phyloP scores from a whole-genome alignment of 2,113 vertebrate species.

The Cottus gobio region DNA sequence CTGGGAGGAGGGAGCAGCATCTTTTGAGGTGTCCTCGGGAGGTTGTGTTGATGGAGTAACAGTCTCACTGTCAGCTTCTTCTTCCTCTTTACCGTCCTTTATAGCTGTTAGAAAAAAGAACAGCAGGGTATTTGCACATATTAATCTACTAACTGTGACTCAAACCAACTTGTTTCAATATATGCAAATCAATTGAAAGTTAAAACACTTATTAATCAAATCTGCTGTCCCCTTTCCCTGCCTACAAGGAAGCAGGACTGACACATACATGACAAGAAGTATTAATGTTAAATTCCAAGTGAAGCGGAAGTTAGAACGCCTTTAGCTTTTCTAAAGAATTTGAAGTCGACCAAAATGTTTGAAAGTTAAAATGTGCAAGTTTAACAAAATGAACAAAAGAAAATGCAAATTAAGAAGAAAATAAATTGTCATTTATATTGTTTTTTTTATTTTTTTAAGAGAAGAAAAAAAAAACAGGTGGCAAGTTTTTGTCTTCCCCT shows the following conservation, averaged over 20 bases:
- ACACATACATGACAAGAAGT: neutral
- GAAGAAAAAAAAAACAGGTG: constrained; percentile 42
- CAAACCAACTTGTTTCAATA: neutral
- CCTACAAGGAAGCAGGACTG: neutral
- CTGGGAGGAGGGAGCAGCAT: constrained; percentile 20
- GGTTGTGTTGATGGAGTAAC: constrained; percentile 21
- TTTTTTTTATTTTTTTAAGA: constrained; percentile 38
- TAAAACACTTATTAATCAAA: neutral
- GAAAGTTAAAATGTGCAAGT: constrained; percentile 74
- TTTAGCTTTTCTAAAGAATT: constrained; percentile 34
- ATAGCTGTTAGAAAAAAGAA: constrained; percentile 68
- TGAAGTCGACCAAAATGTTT: constrained; percentile 65
- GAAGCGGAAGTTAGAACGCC: neutral
- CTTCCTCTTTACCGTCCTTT: constrained; percentile 48
- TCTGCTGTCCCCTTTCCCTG: neutral
- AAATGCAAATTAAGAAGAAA: constrained; percentile 64
- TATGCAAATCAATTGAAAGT: neutral
- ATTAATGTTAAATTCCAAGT: neutral
- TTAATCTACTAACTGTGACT: neutral
- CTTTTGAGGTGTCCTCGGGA: constrained; percentile 34
- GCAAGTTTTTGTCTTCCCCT: constrained; percentile 57
- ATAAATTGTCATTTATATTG: constrained; percentile 74
- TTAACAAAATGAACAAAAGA: constrained; percentile 68
- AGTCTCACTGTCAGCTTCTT: constrained; percentile 45
- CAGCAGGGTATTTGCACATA: constrained; percentile 32